A percentile compares a stretch with the other conserved stretches of the same genome.
phyloP scores from a whole-genome alignment of 2,113 vertebrate genomes.

The Pterocles gutturalis region DNA sequence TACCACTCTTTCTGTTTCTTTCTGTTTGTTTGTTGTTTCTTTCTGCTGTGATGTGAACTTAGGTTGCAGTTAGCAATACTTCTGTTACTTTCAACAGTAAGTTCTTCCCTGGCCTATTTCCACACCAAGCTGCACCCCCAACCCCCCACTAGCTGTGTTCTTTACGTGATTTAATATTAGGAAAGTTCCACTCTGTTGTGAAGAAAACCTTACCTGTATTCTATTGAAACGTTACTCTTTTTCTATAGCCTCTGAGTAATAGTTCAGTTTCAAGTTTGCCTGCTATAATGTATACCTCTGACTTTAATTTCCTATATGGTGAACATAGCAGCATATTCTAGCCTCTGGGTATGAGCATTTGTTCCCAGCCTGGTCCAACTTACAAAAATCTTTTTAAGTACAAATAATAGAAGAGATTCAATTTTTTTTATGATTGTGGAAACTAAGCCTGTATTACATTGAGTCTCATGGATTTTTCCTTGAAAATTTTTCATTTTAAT shows the following conservation, averaged over 20 bases:
- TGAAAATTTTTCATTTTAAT: background rate
- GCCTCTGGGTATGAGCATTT: background rate
- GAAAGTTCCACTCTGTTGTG: background rate
- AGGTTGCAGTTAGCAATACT: background rate
- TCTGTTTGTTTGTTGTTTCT: background rate
- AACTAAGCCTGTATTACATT: background rate
- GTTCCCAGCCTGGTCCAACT: background rate
- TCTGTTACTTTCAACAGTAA: background rate
- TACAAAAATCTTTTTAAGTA: background rate
- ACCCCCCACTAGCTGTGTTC: background rate
- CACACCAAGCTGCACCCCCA: too few relatives aligned
- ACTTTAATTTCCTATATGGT: background rate
- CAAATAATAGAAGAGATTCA: background rate
- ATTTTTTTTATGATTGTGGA: background rate
- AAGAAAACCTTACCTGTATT: background rate
- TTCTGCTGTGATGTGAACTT: background rate
- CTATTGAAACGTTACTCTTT: background rate
- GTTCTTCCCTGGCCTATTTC: background rate
- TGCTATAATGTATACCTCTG: background rate
- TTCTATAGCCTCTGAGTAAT: background rate
- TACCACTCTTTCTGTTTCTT: background rate
- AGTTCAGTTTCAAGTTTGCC: background rate
- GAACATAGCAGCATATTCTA: background rate
- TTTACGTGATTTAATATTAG: background rate
- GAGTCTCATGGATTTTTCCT: background rate